Conservation (phyloP, 2,888 invertebrate species). For the Heliconius erato region DNA sequence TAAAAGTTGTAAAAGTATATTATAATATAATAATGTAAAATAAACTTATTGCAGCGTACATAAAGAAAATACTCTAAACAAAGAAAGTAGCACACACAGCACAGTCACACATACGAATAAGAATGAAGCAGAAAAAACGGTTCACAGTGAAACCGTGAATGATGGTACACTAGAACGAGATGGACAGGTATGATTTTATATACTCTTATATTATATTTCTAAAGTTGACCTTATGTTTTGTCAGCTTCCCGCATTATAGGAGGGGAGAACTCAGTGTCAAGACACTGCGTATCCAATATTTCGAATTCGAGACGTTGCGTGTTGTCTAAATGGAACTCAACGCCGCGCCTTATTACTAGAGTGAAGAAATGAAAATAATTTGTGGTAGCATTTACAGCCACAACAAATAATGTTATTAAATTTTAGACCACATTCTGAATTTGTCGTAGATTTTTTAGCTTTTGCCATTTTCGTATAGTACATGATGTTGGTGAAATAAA, state of each 20-base stretch:
- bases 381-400: too few species aligned
- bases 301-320: background rate
- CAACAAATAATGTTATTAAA: too few species aligned
- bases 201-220: background rate
- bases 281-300: background rate
- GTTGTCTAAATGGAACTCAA: background rate
- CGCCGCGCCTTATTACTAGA: background rate
- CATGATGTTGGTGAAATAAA: too few species aligned
- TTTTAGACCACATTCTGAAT: too few species aligned
- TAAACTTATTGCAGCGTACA: slow-evolving; percentile 68
- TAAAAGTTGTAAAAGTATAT: background rate
- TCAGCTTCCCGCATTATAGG: too few species aligned
- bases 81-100: slow-evolving; percentile 74
- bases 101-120: slow-evolving; percentile 78
- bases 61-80: slow-evolving; percentile 76
- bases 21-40: background rate
- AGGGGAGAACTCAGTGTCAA: too few species aligned
- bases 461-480: too few species aligned
- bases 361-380: too few species aligned
- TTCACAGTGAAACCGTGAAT: slow-evolving; percentile 69
- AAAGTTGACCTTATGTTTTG: too few species aligned
- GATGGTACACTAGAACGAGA: slow-evolving; percentile 66
- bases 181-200: slow-evolving; percentile 65
- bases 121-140: slow-evolving; percentile 74
- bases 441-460: too few species aligned